phyloP scores from a whole-genome alignment of 2,113 vertebrate genomes.

The Pomatorhinus ruficollis region DNA sequence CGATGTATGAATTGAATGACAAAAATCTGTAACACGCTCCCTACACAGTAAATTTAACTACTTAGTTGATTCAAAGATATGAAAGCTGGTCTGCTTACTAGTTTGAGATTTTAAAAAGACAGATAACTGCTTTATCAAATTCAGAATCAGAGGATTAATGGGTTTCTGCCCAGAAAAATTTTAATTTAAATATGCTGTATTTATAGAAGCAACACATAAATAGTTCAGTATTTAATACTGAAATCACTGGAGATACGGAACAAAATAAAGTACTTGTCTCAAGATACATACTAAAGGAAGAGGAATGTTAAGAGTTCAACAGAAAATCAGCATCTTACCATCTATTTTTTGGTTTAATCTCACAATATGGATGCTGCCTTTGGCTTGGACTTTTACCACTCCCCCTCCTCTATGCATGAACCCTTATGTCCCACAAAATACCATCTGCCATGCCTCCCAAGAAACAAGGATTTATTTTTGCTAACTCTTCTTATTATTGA shows the following conservation, averaged over 20 bases:
- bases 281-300: not conserved
- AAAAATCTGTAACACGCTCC: conserved; percentile 18
- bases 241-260: not conserved
- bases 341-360: not conserved
- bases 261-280: not conserved
- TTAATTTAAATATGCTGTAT: not conserved
- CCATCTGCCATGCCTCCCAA: not conserved
- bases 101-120: not conserved
- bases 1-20: not conserved
- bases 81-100: not conserved
- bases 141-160: not conserved
- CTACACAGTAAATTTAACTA: not conserved
- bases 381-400: not conserved
- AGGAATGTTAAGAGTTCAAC: not conserved
- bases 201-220: not conserved
- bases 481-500: not conserved
- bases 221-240: not conserved
- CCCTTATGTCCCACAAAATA: not conserved
- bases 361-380: not conserved
- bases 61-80: conserved; percentile 10
- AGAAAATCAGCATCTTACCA: not conserved
- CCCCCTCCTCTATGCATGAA: not conserved
- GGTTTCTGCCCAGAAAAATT: not conserved
- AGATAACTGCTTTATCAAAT: not conserved
- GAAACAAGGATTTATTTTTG: not conserved